Evolutionary conservation across 2,113 vertebrate genomes (phyloP), one percentile per base, ranked within the genome.

Genomic region (Globicephala melas): DNA sequence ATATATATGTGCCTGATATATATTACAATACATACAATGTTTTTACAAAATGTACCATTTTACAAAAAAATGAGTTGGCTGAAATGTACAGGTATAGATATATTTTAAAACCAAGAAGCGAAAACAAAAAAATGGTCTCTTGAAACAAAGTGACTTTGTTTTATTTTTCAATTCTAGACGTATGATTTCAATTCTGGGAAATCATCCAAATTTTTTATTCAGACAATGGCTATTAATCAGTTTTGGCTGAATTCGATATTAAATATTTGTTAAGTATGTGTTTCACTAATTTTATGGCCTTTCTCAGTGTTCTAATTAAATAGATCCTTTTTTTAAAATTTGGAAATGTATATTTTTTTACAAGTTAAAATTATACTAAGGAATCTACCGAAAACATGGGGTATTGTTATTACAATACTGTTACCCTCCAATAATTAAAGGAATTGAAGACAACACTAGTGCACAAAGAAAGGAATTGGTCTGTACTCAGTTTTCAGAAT

Each of bases 151-250:
- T 79, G 17, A 55, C 71, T 81, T 44, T 73, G 60, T 6, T 96
- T 31, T 76, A 17, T 83, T 97, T 97, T 97, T 26, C 15, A 82
- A 7, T 95, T 98, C 73, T 96, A 55, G 15, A 8, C 6, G 62
- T 94, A 65, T 77, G 90, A 50, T 50, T 92, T 31, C 83, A 90
- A 93, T 97, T 96, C 38, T 60, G 80, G 79, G 89, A 67, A 97
- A 62, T 44, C 13, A 80, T 95, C 67, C 60, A 97, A 70, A 82
- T 55, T 67, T 74, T 76, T 82, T 36, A 94, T 96, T 96, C 74
- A 95, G 79, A 86, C 15, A 60, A 8, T 92, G 12, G 14, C 9
- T 96, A 38, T 91, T 95, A 81, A 94, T 67, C 53, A 96, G 18
- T 82, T 95, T 47, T 70, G 63, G 2, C 36, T 89, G 79, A 91